phyloP scores from a whole-genome alignment of 2,797 vertebrate genomes.

The Coendou prehensilis region DNA sequence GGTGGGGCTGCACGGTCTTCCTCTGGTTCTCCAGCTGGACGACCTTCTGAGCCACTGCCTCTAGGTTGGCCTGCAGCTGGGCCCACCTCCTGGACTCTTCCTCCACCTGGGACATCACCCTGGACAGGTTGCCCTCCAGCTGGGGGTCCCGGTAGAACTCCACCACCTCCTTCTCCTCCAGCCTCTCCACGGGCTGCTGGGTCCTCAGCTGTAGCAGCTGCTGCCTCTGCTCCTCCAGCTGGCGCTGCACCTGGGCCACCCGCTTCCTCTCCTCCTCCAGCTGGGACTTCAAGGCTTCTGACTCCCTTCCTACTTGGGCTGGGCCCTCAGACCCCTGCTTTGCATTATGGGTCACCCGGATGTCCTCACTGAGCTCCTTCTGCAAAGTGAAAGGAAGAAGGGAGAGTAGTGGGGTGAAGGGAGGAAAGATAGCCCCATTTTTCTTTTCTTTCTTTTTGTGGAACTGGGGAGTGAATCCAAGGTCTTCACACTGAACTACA shows the following conservation, averaged over 20 bases:
- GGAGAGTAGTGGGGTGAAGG: neutral
- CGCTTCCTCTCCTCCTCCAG: slow-evolving; percentile 92
- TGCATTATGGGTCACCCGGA: slow-evolving; percentile 85
- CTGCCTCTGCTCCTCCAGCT: slow-evolving; percentile 91
- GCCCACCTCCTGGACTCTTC: slow-evolving; percentile 90
- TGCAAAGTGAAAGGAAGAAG: slow-evolving; percentile 80
- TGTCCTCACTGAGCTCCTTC: slow-evolving; percentile 93
- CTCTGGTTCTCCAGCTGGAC: slow-evolving; percentile 89
- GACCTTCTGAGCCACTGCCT: slow-evolving; percentile 89
- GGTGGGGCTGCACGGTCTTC: slow-evolving; percentile 90
- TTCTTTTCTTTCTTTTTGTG: neutral
- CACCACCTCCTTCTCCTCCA: slow-evolving; percentile 96
- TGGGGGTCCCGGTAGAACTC: slow-evolving; percentile 96
- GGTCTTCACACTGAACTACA: neutral
- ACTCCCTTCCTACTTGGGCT: slow-evolving; percentile 82
- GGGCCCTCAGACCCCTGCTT: slow-evolving; percentile 90
- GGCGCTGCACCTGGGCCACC: slow-evolving; percentile 87
- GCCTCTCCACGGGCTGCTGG: slow-evolving; percentile 94
- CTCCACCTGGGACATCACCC: slow-evolving; percentile 89
- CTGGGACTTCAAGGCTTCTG: slow-evolving; percentile 89
- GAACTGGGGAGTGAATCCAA: neutral
- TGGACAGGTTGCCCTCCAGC: slow-evolving; percentile 90
- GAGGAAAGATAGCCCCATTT: neutral
- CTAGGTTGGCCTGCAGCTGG: slow-evolving; percentile 90
- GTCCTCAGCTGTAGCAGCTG: slow-evolving; percentile 93